phyloP scores from a whole-genome alignment of 2,113 vertebrate genomes.

The Ariopsis seemanni region DNA sequence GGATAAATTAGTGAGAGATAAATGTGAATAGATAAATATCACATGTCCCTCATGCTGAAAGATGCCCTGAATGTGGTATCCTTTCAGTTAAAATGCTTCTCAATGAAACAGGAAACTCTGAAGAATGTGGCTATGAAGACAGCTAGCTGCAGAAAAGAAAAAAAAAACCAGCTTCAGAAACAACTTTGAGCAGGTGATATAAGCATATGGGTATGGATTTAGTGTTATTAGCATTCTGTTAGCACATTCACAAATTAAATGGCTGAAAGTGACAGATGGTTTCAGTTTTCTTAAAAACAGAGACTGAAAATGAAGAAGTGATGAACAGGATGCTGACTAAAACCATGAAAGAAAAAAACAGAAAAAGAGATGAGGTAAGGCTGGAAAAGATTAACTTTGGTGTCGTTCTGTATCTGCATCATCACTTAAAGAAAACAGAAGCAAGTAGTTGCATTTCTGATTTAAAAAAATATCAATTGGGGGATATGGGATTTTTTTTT shows the following conservation, averaged over 20 bases:
- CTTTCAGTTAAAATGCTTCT: conserved; percentile 1
- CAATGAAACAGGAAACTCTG: not conserved
- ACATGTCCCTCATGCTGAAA: not conserved
- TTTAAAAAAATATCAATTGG: not conserved
- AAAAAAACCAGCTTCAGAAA: not conserved
- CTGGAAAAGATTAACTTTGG: not conserved
- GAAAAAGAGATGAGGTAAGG: conserved; percentile 16
- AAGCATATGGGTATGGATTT: not conserved
- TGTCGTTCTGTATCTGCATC: not conserved
- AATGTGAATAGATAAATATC: not conserved
- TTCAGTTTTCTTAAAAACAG: conserved; percentile 34
- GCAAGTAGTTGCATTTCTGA: not conserved
- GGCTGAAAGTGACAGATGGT: conserved; percentile 30
- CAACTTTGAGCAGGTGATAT: not conserved
- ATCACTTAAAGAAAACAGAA: conserved; percentile 1
- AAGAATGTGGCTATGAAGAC: not conserved
- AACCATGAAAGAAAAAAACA: not conserved
- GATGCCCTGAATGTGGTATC: not conserved
- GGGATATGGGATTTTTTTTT: not conserved
- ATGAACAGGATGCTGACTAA: conserved; percentile 5
- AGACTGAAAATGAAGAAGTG: conserved; percentile 37
- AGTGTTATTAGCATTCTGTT: conserved; percentile 5
- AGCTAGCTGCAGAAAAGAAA: not conserved
- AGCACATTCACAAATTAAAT: conserved; percentile 6
- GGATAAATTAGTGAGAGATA: not conserved